Percentiles rank a stretch among this genome's conserved stretches.
phyloP scores from a whole-genome alignment of 1,140 invertebrate genomes.

The Leptoteleia sp. region DNA sequence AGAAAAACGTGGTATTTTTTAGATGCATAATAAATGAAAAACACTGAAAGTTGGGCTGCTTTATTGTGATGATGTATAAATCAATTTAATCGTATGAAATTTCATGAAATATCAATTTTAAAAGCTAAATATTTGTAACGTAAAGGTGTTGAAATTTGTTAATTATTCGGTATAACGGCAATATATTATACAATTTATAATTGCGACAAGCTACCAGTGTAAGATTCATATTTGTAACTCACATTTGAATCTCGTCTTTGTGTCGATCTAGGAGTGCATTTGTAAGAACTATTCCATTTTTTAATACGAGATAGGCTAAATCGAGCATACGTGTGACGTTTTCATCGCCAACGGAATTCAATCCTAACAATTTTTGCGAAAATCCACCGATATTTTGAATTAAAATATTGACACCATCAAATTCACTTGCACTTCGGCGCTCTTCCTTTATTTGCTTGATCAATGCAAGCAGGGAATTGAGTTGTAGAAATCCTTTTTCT shows the following conservation, averaged over 20 bases:
- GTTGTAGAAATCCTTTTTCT: slow-evolving; percentile 63
- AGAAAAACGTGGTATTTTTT: slow-evolving; percentile 32
- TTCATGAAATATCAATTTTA: too few species aligned
- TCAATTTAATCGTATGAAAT: too few species aligned
- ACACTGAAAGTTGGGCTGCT: slow-evolving; percentile 30
- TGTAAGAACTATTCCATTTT: slow-evolving; percentile 69
- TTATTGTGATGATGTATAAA: too few species aligned
- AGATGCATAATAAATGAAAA: too few species aligned
- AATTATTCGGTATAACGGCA: too few species aligned
- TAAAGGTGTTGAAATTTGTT: too few species aligned
- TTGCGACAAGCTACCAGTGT: slow-evolving; percentile 11
- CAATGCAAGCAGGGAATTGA: slow-evolving; percentile 70
- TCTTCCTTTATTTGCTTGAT: slow-evolving; percentile 58
- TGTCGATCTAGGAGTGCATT: slow-evolving; percentile 68
- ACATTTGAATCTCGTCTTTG: slow-evolving; percentile 63
- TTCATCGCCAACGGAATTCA: slow-evolving; percentile 21
- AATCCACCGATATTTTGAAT: slow-evolving; percentile 38
- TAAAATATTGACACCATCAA: slow-evolving; percentile 33
- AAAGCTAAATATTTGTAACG: too few species aligned
- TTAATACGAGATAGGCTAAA: slow-evolving; percentile 60
- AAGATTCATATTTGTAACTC: slow-evolving; percentile 34
- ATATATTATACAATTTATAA: slow-evolving; percentile 16
- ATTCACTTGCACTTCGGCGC: neutral
- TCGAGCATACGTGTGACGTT: slow-evolving; percentile 70
- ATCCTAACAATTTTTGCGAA: slow-evolving; percentile 19